Conservation (phyloP, 2,113 vertebrate species). For the Shinisaurus crocodilurus region DNA sequence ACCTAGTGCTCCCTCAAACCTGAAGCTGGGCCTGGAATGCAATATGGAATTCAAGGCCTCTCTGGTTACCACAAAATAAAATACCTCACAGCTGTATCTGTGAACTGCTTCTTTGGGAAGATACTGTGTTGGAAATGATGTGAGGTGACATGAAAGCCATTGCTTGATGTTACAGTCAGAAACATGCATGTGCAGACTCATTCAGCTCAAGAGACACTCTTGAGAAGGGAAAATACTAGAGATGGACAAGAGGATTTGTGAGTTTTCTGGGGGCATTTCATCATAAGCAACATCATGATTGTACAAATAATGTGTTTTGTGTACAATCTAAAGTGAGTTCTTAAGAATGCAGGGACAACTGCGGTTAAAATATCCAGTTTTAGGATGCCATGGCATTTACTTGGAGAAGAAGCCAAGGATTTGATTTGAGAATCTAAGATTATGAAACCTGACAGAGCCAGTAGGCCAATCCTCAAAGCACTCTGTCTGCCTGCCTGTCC, state of each 20-base stretch:
- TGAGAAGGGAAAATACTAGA: conserved; percentile 6
- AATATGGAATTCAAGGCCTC: neutral
- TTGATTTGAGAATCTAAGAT: neutral
- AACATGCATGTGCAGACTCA: neutral
- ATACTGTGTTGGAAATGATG: neutral
- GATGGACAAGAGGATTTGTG: neutral
- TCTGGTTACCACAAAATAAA: neutral
- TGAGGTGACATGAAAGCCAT: neutral
- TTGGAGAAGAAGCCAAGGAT: neutral
- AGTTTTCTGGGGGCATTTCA: fast-evolving
- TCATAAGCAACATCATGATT: neutral
- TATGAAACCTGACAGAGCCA: neutral
- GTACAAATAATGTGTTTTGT: neutral
- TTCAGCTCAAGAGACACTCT: neutral
- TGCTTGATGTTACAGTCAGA: neutral
- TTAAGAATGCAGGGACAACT: neutral
- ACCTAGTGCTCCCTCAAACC: neutral
- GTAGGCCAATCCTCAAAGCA: neutral
- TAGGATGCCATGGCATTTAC: neutral
- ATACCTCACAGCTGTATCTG: neutral
- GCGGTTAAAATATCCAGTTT: neutral
- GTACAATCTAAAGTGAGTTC: neutral
- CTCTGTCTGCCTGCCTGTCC: neutral
- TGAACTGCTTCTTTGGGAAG: neutral
- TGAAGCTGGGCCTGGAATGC: neutral